These are phyloP conservation scores for Sylvia borin DNA, from an alignment of 2,797 vertebrate species.

Conservation along the genomic window DNA sequence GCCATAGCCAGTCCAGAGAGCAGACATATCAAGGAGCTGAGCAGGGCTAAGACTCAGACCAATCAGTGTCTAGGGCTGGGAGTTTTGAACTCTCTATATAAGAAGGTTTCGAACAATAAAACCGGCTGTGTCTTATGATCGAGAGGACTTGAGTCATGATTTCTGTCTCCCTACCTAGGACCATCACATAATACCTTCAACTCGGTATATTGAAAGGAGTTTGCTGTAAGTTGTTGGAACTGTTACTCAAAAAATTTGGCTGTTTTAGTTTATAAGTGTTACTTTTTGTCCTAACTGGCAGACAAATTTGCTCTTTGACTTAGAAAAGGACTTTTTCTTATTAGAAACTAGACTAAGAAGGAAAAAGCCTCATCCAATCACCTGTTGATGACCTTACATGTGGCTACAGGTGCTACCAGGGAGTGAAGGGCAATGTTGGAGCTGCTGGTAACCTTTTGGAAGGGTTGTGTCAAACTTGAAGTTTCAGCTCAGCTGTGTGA, in stretches of 20 bases:
- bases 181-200: background rate
- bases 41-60: background rate
- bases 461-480: background rate
- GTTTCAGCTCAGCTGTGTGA: background rate
- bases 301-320: background rate
- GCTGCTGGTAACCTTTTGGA: background rate
- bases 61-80: background rate
- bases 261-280: background rate
- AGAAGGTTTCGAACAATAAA: background rate
- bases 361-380: background rate
- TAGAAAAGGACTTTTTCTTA: background rate
- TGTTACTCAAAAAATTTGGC: background rate
- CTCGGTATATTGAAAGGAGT: background rate
- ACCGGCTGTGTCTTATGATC: background rate
- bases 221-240: background rate
- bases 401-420: background rate
- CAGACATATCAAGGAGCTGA: background rate
- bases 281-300: background rate
- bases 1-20: background rate
- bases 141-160: background rate
- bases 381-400: background rate
- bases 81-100: background rate
- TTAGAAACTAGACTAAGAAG: background rate
- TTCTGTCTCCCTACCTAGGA: background rate
- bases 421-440: background rate